phyloP scores from a whole-genome alignment of 2,888 invertebrate genomes.

The Plutella xylostella region DNA sequence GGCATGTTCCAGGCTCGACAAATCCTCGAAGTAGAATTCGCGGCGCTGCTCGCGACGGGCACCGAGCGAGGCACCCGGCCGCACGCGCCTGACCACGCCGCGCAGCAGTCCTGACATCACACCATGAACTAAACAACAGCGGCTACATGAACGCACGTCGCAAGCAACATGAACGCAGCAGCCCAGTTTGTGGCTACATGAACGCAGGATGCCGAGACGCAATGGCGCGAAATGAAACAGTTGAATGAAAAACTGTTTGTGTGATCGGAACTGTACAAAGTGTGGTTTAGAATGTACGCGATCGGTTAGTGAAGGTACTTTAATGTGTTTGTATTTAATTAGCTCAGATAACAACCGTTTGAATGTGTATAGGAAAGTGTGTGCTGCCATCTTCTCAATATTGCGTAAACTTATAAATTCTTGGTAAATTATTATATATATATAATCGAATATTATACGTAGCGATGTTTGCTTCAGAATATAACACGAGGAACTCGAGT shows the following conservation, averaged over 20 bases:
- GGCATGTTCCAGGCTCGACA: constrained; percentile 84
- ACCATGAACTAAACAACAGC: constrained; percentile 29
- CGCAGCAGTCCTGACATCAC: constrained; percentile 51
- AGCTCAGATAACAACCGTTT: too few relatives aligned
- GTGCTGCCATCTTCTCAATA: too few relatives aligned
- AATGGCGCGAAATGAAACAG: neutral
- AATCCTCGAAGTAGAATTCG: constrained; percentile 91
- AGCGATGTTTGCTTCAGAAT: constrained; percentile 6
- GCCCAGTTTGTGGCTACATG: too few relatives aligned
- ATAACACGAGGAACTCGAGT: constrained; percentile 45
- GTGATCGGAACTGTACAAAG: too few relatives aligned
- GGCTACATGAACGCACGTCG: neutral
- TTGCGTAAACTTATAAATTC: too few relatives aligned
- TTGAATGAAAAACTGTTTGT: too few relatives aligned
- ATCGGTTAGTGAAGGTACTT: too few relatives aligned
- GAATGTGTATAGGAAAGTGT: too few relatives aligned
- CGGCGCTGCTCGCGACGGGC: constrained; percentile 83
- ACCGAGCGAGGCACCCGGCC: constrained; percentile 81
- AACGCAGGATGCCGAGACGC: neutral
- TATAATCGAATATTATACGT: too few relatives aligned
- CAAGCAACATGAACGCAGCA: constrained; percentile 30
- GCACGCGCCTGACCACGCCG: constrained; percentile 33
- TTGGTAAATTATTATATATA: too few relatives aligned
- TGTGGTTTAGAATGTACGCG: too few relatives aligned
- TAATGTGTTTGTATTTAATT: too few relatives aligned